These are phyloP conservation scores for Drepanosiphum platanoidis DNA, from an alignment of 2,888 invertebrate genomes.

Conservation along the genomic window DNA sequence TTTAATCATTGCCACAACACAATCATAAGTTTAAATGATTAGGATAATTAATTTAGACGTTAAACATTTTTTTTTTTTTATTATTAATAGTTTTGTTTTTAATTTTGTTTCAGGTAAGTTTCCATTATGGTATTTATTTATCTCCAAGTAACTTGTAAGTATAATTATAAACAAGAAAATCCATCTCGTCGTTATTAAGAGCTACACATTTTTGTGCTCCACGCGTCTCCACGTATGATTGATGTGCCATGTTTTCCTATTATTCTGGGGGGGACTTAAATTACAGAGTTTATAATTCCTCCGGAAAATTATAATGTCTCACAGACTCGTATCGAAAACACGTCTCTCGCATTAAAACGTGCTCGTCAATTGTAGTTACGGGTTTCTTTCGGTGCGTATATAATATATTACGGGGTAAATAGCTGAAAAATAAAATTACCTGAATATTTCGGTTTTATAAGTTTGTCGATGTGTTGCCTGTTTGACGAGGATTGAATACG, in stretches of 20 bases:
- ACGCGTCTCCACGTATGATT: neutral
- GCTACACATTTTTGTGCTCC: neutral
- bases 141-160: slow-evolving; percentile 7
- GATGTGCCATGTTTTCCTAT: neutral
- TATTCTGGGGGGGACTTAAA: neutral
- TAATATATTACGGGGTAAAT: too few relatives aligned
- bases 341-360: slow-evolving; percentile 5
- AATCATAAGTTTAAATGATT: neutral
- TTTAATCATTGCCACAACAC: neutral
- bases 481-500: too few relatives aligned
- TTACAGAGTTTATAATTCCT: neutral
- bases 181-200: neutral
- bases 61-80: neutral
- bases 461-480: neutral
- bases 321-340: neutral
- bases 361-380: neutral
- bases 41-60: neutral
- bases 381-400: neutral
- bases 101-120: slow-evolving; percentile 46
- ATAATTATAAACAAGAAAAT: neutral
- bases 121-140: neutral
- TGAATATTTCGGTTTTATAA: neutral
- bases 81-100: slow-evolving; percentile 18
- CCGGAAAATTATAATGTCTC: slow-evolving; percentile 13
- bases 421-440: neutral